Evolutionary conservation across 2,113 vertebrate genomes (phyloP), one percentile per base, ranked within the genome.

Genomic region (Acrocephalus arundinaceus): DNA sequence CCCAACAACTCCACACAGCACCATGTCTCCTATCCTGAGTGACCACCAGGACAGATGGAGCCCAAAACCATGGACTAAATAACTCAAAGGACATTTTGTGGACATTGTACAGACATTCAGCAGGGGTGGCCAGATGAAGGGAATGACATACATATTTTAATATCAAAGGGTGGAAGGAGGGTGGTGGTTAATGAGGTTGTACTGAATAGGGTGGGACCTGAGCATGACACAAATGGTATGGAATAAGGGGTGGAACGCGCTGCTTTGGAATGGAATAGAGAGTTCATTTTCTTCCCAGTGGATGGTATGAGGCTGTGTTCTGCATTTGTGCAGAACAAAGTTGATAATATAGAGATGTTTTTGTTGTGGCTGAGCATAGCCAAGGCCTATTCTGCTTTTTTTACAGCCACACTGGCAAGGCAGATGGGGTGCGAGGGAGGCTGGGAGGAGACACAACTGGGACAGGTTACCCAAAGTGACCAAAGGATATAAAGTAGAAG

Each of bases 1-100:
- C 19, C 19, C 41, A 48, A 4, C 0, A 5, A 30, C 19, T 24
- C 35, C 45, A 43, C 0, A 0, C 35, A 75, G 52, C 35, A 67
- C 5, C 20, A 63, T 1, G 0, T 9, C 13, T 24, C 61, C 43
- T 49, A 14, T 16, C 30, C 51, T 7, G 11, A n/a, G 35, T 28
- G 30, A 66, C 30, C 82, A 75, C 35, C 52, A 8, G 8, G n/a
- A 66, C 10, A 58, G 31, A 51, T 5, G 21, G 52, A 67, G 21
- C 30, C 10, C 52, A 35, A 58, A 76, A 35, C 17, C 54, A 76
- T 3, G 25, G 25, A 35, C 43, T 35, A 30, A 58, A 43, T 16
- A 13, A 58, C 52, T 35, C 35, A 43, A 25, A 67, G 45, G 10
- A 43, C 13, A 6, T 67, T 35, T 7, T 41, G 25, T 51, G 66